These are phyloP conservation scores for Agonum fuliginosum DNA, from an alignment of 2,888 invertebrate genomes.

Conservation along the genomic window DNA sequence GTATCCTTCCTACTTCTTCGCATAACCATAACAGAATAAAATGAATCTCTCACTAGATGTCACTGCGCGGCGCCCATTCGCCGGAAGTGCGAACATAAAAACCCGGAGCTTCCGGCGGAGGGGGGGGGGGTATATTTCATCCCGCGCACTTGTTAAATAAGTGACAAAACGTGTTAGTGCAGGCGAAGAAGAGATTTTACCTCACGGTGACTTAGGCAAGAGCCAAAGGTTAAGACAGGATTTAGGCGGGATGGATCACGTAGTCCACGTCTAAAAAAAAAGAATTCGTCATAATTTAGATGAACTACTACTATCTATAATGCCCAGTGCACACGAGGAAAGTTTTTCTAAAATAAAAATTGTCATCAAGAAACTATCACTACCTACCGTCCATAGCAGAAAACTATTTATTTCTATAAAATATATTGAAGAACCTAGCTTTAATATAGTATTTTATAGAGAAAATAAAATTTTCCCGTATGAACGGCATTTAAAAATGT, in stretches of 20 bases:
- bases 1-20: background rate
- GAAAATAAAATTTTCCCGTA: too few species aligned
- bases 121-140: slow-evolving; percentile 7
- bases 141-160: slow-evolving; percentile 44
- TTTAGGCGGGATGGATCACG: background rate
- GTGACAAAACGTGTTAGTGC: slow-evolving; percentile 52
- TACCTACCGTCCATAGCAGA: too few species aligned
- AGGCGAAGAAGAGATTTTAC: background rate
- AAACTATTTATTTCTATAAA: too few species aligned
- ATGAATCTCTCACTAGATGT: background rate
- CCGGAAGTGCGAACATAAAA: slow-evolving; percentile 12
- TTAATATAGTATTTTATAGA: too few species aligned
- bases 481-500: too few species aligned
- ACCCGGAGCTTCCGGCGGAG: background rate
- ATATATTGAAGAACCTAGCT: too few species aligned
- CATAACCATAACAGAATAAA: background rate
- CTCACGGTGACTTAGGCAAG: too few species aligned
- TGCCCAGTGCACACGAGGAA: too few species aligned
- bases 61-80: background rate
- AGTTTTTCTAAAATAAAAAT: too few species aligned
- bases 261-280: background rate
- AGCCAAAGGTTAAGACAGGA: background rate
- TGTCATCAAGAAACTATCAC: too few species aligned
- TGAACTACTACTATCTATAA: too few species aligned
- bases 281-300: background rate